Percentiles rank a stretch among this genome's conserved stretches.
phyloP scores from a whole-genome alignment of 1,140 invertebrate genomes.

The Bombus sylvicola region DNA sequence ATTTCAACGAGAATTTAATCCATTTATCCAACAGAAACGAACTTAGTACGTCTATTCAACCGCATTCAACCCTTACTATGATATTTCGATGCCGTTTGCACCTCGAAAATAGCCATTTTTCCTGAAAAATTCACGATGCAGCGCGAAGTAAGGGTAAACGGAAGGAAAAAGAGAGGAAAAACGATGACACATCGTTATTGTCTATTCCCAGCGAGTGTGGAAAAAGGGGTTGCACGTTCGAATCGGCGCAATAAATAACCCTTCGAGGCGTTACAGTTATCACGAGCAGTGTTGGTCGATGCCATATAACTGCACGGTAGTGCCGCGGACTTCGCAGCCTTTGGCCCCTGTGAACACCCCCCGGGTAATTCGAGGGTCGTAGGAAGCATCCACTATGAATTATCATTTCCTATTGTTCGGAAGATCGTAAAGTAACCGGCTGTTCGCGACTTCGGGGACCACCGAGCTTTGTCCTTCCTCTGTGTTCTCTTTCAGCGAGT shows the following conservation, averaged over 20 bases:
- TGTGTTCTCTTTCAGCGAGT: conserved; percentile 1
- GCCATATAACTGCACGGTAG: conserved; percentile 17
- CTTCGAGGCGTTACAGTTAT: conserved; percentile 78
- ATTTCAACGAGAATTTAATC: too few relatives aligned
- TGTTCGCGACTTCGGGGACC: conserved; percentile 36
- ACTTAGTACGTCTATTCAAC: too few relatives aligned
- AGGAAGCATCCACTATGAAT: conserved; percentile 71
- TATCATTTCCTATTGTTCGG: conserved; percentile 78
- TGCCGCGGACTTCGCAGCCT: conserved; percentile 56
- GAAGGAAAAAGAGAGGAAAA: neutral
- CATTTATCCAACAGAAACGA: too few relatives aligned
- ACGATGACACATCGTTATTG: conserved; percentile 41
- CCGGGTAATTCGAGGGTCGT: conserved; percentile 69
- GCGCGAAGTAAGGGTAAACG: neutral
- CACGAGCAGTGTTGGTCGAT: conserved; percentile 15
- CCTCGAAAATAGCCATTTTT: neutral
- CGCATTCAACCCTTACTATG: too few relatives aligned
- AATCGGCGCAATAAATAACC: conserved; percentile 74
- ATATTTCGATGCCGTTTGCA: too few relatives aligned
- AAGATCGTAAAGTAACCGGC: conserved; percentile 73
- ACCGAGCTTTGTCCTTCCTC: conserved; percentile 44
- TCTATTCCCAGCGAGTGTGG: neutral
- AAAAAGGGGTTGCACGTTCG: conserved; percentile 10
- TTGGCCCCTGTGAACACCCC: conserved; percentile 34
- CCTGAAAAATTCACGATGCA: neutral